phyloP scores from a whole-genome alignment of 2,113 vertebrate species.

The Malurus melanocephalus region DNA sequence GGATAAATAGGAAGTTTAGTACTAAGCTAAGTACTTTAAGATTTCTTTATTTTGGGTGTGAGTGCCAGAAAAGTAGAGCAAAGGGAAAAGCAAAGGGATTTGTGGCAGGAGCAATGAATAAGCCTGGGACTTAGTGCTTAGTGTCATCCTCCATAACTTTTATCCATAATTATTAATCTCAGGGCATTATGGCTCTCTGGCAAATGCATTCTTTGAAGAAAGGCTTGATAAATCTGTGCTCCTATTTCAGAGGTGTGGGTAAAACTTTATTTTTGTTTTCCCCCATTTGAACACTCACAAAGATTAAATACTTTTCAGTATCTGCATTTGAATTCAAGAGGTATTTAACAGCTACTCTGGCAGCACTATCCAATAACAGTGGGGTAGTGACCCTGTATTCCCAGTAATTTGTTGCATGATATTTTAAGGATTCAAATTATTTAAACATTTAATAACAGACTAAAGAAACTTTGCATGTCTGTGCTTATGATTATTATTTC shows the following conservation, averaged over 20 bases:
- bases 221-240: not conserved
- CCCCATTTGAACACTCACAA: not conserved
- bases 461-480: not conserved
- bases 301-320: not conserved
- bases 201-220: not conserved
- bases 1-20: not conserved
- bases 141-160: not conserved
- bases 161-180: not conserved
- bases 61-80: not conserved
- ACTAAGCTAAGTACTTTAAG: not conserved
- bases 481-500: not conserved
- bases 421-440: not conserved
- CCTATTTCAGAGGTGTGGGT: not conserved
- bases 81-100: not conserved
- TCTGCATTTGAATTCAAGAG: not conserved
- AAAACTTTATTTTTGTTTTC: not conserved
- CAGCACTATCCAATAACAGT: not conserved
- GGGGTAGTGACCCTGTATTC: not conserved
- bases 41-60: not conserved
- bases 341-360: not conserved
- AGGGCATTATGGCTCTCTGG: not conserved
- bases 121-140: not conserved
- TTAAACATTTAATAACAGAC: slow-evolving; percentile 12
- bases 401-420: not conserved
- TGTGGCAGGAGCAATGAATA: not conserved